Evolutionary conservation across 2,888 invertebrate genomes (phyloP).

Genomic region (Norana najaformis): DNA sequence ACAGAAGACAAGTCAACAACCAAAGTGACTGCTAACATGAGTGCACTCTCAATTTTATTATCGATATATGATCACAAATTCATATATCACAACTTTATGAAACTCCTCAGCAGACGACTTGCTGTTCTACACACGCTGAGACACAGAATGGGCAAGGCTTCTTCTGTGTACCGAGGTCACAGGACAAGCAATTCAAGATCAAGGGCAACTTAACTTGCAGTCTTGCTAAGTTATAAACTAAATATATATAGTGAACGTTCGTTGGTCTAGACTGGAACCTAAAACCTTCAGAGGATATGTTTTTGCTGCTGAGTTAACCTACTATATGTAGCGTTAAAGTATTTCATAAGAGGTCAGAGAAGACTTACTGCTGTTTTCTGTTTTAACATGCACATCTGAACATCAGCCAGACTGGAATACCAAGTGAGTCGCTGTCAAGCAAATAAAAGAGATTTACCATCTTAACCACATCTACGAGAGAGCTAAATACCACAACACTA

Average conservation of each 20-base stretch:
- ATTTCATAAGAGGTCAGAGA: background rate
- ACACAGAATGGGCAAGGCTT: background rate
- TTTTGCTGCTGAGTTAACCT: background rate
- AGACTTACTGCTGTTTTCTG: slow-evolving; percentile 17
- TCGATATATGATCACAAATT: too few relatives aligned
- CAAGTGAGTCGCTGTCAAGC: background rate
- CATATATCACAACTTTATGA: background rate
- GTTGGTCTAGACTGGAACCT: background rate
- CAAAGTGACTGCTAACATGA: too few relatives aligned
- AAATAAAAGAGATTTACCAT: background rate
- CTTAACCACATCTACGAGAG: background rate
- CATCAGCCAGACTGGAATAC: background rate
- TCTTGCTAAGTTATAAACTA: background rate
- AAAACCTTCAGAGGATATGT: background rate
- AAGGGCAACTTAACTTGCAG: background rate
- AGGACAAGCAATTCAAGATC: background rate
- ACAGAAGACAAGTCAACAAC: too few relatives aligned
- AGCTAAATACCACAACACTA: background rate
- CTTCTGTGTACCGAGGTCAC: background rate
- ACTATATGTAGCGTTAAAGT: background rate
- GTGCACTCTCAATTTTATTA: too few relatives aligned
- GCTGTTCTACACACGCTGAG: background rate
- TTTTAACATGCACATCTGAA: slow-evolving; percentile 16
- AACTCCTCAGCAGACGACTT: background rate
- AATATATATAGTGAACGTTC: background rate